Evolutionary conservation across 1,140 invertebrate genomes (phyloP).

Genomic region (Meloidogyne floridensis): DNA sequence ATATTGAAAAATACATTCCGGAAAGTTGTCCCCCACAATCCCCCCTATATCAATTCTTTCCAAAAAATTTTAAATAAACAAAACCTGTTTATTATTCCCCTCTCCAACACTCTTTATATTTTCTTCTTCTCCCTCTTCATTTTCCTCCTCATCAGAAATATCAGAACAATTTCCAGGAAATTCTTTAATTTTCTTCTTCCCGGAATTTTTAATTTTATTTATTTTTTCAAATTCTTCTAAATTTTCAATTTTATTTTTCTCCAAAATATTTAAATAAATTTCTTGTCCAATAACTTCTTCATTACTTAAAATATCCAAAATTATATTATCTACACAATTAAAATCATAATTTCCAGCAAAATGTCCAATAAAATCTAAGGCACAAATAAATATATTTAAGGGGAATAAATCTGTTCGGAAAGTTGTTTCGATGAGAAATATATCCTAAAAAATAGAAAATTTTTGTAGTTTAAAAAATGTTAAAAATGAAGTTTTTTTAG

Average conservation of each 20-base stretch:
- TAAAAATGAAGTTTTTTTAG: too few species aligned
- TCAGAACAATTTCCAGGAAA: conserved; percentile 18
- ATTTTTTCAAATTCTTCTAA: not conserved
- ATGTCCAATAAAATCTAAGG: conserved; percentile 31
- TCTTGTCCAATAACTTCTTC: conserved; percentile 44
- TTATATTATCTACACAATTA: conserved; percentile 32
- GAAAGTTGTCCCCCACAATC: too few species aligned
- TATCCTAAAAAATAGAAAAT: conserved; percentile 12
- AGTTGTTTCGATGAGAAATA: conserved; percentile 33
- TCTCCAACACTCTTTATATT: not conserved
- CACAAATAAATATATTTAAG: conserved; percentile 37
- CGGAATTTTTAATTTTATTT: not conserved
- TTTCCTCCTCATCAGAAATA: not conserved
- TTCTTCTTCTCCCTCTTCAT: not conserved
- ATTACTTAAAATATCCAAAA: conserved; percentile 36
- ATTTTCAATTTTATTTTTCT: conserved; percentile 1
- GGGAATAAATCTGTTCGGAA: conserved; percentile 34
- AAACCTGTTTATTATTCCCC: not conserved
- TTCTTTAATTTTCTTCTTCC: not conserved
- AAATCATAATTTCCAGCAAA: conserved; percentile 43
- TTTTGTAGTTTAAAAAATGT: too few species aligned
- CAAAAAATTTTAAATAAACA: not conserved
- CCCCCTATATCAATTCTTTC: too few species aligned
- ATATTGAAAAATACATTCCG: too few species aligned
- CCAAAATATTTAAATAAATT: conserved; percentile 40